These are phyloP conservation scores for Orchesella cincta DNA, from an alignment of 1,140 invertebrate genomes.

Conservation along the genomic window DNA sequence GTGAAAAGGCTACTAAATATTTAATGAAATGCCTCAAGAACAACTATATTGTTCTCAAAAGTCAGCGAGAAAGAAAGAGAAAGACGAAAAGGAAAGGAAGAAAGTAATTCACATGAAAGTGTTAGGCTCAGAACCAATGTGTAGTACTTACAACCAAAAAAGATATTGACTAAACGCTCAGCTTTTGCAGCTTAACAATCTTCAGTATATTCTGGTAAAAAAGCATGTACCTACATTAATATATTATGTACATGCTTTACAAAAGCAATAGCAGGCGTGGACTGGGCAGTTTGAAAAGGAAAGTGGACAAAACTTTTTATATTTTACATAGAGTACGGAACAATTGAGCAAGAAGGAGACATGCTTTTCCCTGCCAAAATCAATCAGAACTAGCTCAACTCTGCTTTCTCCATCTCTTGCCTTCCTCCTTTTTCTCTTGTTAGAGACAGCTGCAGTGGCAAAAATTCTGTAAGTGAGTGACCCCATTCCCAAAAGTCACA, in stretches of 20 bases:
- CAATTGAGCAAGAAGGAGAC: slow-evolving; percentile 6
- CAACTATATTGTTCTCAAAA: not conserved
- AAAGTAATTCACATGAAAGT: not conserved
- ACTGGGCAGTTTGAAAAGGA: too few relatives aligned
- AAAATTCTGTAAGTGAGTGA: slow-evolving; percentile 3
- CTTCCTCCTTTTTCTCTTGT: not conserved
- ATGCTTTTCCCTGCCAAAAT: slow-evolving; percentile 25
- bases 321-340: not conserved
- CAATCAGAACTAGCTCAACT: slow-evolving; percentile 18
- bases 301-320: not conserved
- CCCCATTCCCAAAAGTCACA: slow-evolving; percentile 27
- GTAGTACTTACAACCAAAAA: not conserved
- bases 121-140: not conserved
- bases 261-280: too few relatives aligned
- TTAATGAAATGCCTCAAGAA: not conserved
- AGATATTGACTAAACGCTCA: slow-evolving; percentile 19
- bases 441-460: not conserved
- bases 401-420: not conserved
- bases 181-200: not conserved
- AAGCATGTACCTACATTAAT: too few relatives aligned
- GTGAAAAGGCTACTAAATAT: not conserved
- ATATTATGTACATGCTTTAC: too few relatives aligned
- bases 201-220: too few relatives aligned
- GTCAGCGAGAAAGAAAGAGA: not conserved
- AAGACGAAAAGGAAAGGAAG: not conserved